Evolutionary conservation across 2,888 invertebrate genomes (phyloP).

Genomic region (Thelaira solivaga): DNA sequence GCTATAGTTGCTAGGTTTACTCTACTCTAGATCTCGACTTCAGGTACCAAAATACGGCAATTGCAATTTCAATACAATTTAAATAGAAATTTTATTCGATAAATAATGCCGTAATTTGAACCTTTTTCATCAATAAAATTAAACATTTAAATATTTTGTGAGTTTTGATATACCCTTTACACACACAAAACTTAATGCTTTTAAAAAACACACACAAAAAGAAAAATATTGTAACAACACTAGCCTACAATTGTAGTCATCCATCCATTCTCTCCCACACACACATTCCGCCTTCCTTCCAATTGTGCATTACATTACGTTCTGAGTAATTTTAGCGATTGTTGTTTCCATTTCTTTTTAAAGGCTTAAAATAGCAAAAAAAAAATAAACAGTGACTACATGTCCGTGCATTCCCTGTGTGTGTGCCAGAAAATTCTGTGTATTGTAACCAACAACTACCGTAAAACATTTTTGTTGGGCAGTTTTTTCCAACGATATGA

Average conservation of each 20-base stretch:
- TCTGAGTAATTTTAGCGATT: slow-evolving; percentile 4
- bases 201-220: neutral
- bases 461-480: neutral
- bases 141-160: no score
- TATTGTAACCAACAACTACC: neutral
- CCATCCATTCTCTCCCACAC: neutral
- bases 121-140: no score
- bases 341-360: slow-evolving; percentile 10
- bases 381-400: accelerated
- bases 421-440: neutral
- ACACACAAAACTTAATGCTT: neutral
- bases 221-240: neutral
- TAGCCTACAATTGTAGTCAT: slow-evolving; percentile 15
- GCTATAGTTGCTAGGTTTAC: no score
- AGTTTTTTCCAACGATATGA: neutral
- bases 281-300: neutral
- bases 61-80: no score
- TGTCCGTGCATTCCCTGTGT: neutral
- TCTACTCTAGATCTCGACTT: no score
- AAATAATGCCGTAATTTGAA: no score
- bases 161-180: no score
- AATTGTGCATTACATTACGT: neutral
- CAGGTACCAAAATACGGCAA: no score
- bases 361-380: neutral
- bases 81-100: no score